phyloP scores from a whole-genome alignment of 2,888 invertebrate species.

The Phasia obesa region DNA sequence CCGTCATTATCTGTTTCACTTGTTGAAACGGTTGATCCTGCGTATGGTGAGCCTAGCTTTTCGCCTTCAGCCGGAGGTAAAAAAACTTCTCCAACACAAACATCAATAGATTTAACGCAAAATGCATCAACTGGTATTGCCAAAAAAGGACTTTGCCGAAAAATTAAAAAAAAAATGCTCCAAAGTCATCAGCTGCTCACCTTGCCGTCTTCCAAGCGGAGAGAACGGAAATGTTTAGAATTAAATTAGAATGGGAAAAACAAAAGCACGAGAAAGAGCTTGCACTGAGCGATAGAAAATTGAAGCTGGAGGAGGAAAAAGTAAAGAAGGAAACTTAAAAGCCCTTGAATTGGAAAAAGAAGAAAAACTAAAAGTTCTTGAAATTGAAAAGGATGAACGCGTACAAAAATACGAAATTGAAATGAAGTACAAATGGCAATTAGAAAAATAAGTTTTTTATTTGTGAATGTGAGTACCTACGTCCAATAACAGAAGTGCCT shows the following conservation, averaged over 20 bases:
- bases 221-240: no score
- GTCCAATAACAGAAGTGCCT: not conserved
- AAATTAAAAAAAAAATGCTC: constrained; percentile 34
- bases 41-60: not conserved
- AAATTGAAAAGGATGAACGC: constrained; percentile 19
- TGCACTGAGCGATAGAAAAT: constrained; percentile 18
- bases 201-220: no score
- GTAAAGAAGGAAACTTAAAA: constrained; percentile 24
- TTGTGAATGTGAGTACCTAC: not conserved
- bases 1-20: no score
- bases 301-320: constrained; percentile 18
- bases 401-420: constrained; percentile 31
- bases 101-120: not conserved
- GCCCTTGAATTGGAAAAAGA: constrained; percentile 14
- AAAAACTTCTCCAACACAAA: not conserved
- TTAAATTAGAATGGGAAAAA: constrained; percentile 32
- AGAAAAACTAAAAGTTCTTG: constrained; percentile 9
- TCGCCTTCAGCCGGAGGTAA: not conserved
- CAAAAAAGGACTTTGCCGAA: constrained; percentile 11
- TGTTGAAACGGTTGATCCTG: not conserved
- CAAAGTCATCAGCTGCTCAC: no score
- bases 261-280: constrained; percentile 27
- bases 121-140: not conserved
- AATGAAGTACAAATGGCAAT: constrained; percentile 10
- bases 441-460: not conserved